Evolutionary conservation across 1,140 invertebrate genomes (phyloP).

Genomic region (Drosophila navojoa): DNA sequence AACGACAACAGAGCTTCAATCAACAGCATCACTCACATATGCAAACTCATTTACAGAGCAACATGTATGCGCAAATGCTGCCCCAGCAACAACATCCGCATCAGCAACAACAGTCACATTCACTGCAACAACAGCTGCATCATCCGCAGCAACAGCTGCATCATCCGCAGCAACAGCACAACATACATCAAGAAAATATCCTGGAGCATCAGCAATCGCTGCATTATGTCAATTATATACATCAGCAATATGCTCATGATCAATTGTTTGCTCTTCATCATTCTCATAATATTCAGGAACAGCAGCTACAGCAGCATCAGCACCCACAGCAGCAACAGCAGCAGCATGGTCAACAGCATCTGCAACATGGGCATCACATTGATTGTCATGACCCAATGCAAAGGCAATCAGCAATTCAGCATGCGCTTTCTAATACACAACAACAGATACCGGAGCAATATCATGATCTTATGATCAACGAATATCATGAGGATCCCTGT

Average conservation of each 20-base stretch:
- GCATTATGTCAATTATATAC: conserved; percentile 52
- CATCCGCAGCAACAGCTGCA: conserved; percentile 42
- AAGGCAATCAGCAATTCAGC: conserved; percentile 37
- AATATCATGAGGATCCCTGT: conserved; percentile 69
- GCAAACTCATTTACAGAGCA: conserved; percentile 54
- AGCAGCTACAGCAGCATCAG: conserved; percentile 41
- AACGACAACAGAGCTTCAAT: conserved; percentile 43
- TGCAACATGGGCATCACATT: conserved; percentile 39
- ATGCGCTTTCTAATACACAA: neutral
- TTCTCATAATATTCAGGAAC: conserved; percentile 26
- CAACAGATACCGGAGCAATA: conserved; percentile 58
- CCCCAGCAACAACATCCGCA: conserved; percentile 68
- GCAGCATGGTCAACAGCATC: conserved; percentile 25
- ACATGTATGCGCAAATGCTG: conserved; percentile 54
- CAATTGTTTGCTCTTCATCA: conserved; percentile 59
- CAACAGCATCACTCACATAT: conserved; percentile 60
- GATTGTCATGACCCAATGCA: conserved; percentile 48
- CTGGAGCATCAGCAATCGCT: conserved; percentile 54
- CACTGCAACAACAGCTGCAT: conserved; percentile 60
- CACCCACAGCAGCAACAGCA: conserved; percentile 37
- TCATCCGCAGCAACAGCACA: neutral
- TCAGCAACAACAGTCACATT: conserved; percentile 47
- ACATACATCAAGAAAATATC: conserved; percentile 54
- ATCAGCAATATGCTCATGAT: conserved; percentile 53
- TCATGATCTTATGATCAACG: conserved; percentile 74